phyloP scores from a whole-genome alignment of 2,797 vertebrate genomes.

The Onychomys leucogaster region DNA sequence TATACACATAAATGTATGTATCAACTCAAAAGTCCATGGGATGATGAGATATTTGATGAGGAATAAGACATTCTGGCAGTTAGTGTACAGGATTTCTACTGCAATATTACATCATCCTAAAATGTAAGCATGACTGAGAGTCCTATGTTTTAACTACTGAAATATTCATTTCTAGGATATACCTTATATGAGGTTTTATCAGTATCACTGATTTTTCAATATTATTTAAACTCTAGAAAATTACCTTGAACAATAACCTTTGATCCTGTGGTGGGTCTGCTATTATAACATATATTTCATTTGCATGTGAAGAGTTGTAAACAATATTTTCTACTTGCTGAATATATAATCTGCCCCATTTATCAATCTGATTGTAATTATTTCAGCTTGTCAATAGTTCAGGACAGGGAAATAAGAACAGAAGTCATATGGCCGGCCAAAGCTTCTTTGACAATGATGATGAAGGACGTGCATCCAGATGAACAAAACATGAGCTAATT shows the following conservation, averaged over 20 bases:
- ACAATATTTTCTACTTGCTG: not conserved
- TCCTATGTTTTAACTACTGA: not conserved
- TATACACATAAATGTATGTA: not conserved
- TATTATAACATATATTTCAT: not conserved
- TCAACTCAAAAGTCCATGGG: not conserved
- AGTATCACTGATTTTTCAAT: not conserved
- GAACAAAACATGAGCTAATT: not conserved
- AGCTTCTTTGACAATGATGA: not conserved
- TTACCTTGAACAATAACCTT: not conserved
- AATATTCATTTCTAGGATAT: not conserved
- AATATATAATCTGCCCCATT: not conserved
- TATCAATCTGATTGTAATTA: not conserved
- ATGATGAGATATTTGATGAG: not conserved
- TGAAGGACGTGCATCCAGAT: accelerated
- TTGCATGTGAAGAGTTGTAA: not conserved
- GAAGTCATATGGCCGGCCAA: not conserved
- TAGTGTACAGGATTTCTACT: not conserved
- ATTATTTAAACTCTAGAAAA: not conserved
- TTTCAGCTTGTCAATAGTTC: not conserved
- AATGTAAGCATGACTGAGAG: not conserved
- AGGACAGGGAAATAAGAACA: not conserved
- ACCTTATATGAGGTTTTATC: not conserved
- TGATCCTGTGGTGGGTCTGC: not conserved
- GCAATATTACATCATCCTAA: not conserved
- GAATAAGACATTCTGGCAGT: not conserved